Conservation (phyloP, 2,888 invertebrate species). For the Eumacrocentrus americanus region DNA sequence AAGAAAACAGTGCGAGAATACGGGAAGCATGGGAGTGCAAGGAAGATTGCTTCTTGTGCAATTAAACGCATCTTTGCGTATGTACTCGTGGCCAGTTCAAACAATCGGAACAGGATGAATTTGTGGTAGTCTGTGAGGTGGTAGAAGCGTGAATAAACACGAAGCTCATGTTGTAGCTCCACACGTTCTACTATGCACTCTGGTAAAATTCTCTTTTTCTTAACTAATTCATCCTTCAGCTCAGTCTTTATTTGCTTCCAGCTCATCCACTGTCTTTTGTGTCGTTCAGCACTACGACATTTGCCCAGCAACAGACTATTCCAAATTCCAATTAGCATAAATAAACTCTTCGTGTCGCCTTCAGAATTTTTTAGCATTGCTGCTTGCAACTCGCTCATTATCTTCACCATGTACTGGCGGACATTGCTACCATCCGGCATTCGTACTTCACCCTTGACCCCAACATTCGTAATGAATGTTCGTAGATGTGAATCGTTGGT, state of each 20-base stretch:
- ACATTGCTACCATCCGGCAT: slow-evolving; percentile 76
- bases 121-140: slow-evolving; percentile 69
- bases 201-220: slow-evolving; percentile 65
- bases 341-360: slow-evolving; percentile 80
- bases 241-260: slow-evolving; percentile 70
- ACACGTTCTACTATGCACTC: slow-evolving; percentile 44
- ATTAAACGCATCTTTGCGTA: slow-evolving; percentile 73
- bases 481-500: slow-evolving; percentile 38
- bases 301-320: slow-evolving; percentile 67
- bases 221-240: slow-evolving; percentile 70
- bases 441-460: slow-evolving; percentile 52
- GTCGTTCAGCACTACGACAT: slow-evolving; percentile 64
- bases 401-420: slow-evolving; percentile 67
- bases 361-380: slow-evolving; percentile 71
- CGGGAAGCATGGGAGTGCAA: slow-evolving; percentile 70
- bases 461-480: slow-evolving; percentile 49
- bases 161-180: slow-evolving; percentile 47
- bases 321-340: slow-evolving; percentile 68
- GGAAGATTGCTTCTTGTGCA: slow-evolving; percentile 72
- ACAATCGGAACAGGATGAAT: slow-evolving; percentile 68
- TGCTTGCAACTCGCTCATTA: slow-evolving; percentile 70
- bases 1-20: slow-evolving; percentile 74
- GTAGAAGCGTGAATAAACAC: slow-evolving; percentile 61
- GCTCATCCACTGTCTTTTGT: slow-evolving; percentile 72
- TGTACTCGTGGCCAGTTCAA: slow-evolving; percentile 69